Evolutionary conservation across 2,113 vertebrate genomes (phyloP), one percentile per base, ranked within the genome.

Genomic region (Heterotis niloticus): DNA sequence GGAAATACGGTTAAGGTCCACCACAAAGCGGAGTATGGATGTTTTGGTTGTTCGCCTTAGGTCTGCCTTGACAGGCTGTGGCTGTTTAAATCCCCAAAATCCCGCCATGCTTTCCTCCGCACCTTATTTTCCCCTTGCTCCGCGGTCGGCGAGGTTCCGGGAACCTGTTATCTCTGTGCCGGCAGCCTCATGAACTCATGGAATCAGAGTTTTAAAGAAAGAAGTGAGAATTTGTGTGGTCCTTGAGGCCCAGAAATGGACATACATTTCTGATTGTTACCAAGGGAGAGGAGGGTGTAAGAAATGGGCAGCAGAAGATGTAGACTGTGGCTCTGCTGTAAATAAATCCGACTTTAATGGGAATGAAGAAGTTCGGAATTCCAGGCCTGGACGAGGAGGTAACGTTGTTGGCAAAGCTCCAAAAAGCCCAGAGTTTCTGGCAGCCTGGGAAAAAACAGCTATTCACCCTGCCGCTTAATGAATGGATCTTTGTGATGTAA

Each of bases 401-500:
- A 85, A 85, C 85, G 88, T n/a, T 79, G 77, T 26, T 82, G 86
- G 89, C 87, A 81, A 65, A 77, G 5, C 52, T 88, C 84, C 86
- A 90, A 82, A 83, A 76, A 60, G 62, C 70, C 78, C 83, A 59
- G 57, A 82, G 78, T 70, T 81, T 84, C 83, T 87, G 84, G 80
- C 87, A 84, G 76, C 76, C 84, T 77, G 81, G 79, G 85, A 86
- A 88, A 88, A 86, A 90, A 90, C 89, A 88, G 83, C 90, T 80
- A 89, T 92, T 92, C 89, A 92, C 87, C 20, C 66, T 81, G 75
- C 82, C 56, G 52, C 54, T 65, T 56, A 71, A 87, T 92, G 89
- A 92, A 92, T 89, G 90, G 86, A 83, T 78, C 90, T 92, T 92
- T 92, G 91, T 91, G 86, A 88, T 81, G 0, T 78, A 74, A 82